Evolutionary conservation across 2,888 invertebrate species (phyloP).

Genomic region (Gastrophysa polygoni): DNA sequence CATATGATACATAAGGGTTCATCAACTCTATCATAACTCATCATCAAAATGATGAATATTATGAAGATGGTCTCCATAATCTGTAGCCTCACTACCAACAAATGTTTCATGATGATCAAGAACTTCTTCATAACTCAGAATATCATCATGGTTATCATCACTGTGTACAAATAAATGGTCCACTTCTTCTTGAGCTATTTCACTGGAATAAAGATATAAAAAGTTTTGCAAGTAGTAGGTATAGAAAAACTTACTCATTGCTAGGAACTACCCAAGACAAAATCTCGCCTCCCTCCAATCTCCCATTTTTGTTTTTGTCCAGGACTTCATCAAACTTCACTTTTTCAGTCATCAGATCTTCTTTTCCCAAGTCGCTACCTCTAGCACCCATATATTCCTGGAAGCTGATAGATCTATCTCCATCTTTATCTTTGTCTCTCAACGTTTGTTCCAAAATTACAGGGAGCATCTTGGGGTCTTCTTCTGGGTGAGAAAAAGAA

Average conservation of each 20-base stretch:
- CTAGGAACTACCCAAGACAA: conserved; percentile 89
- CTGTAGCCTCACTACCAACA: conserved; percentile 91
- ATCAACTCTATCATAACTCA: conserved; percentile 67
- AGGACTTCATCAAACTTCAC: conserved; percentile 86
- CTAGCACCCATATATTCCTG: conserved; percentile 78
- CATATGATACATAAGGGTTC: neutral
- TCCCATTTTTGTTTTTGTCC: conserved; percentile 84
- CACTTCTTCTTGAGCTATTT: conserved; percentile 89
- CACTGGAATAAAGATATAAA: conserved; percentile 66
- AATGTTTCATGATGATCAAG: conserved; percentile 84
- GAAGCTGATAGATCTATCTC: conserved; percentile 84
- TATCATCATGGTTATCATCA: conserved; percentile 84
- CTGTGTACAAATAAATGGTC: conserved; percentile 85
- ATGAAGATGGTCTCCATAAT: conserved; percentile 84
- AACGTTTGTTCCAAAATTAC: conserved; percentile 81
- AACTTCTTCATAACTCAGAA: conserved; percentile 81
- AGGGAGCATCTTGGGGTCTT: conserved; percentile 85
- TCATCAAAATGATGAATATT: conserved; percentile 80
- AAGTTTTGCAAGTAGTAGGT: too few relatives aligned
- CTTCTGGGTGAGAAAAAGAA: conserved; percentile 92
- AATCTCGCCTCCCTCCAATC: conserved; percentile 79
- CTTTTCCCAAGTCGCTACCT: conserved; percentile 73
- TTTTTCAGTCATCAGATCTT: conserved; percentile 74
- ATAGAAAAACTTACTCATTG: conserved; percentile 71
- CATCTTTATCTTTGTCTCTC: conserved; percentile 82